Percentiles rank a stretch among this genome's conserved stretches.
Conservation (phyloP, 2,888 invertebrate species). For the Phalangium opilio region DNA sequence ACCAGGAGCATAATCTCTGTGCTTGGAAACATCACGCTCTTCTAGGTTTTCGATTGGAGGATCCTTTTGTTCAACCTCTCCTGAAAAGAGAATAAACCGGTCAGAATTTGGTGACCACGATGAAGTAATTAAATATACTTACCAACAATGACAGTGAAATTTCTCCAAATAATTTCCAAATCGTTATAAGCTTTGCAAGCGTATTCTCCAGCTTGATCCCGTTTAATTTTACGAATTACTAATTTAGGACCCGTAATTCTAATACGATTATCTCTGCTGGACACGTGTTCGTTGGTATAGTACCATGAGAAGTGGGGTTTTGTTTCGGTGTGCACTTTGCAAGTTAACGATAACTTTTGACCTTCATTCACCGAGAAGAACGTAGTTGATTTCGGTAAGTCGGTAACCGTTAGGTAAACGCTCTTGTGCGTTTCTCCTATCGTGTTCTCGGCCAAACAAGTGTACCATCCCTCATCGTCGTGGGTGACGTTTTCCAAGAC, state of each 20-base stretch:
- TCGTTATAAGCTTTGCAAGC: constrained; percentile 8
- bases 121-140: too few species aligned
- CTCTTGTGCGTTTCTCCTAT: constrained; percentile 49
- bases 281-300: neutral
- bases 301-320: constrained; percentile 8
- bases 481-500: constrained; percentile 68
- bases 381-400: neutral
- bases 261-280: neutral
- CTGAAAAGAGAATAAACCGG: too few species aligned
- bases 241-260: constrained; percentile 5
- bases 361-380: constrained; percentile 8
- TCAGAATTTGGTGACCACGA: too few species aligned
- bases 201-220: constrained; percentile 9
- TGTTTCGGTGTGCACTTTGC: constrained; percentile 7
- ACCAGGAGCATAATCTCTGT: too few species aligned
- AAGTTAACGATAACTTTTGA: constrained; percentile 9
- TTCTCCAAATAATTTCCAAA: constrained; percentile 6
- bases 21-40: too few species aligned
- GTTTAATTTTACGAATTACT: constrained; percentile 10
- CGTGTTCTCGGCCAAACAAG: constrained; percentile 78
- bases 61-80: neutral
- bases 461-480: constrained; percentile 86
- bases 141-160: constrained; percentile 11
- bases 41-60: neutral
- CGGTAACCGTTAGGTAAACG: constrained; percentile 58